A percentile compares a stretch with the other conserved stretches of the same genome.
These are phyloP conservation scores for Ctenoplectra terminalis DNA, from an alignment of 1,140 invertebrate species.

Conservation along the genomic window DNA sequence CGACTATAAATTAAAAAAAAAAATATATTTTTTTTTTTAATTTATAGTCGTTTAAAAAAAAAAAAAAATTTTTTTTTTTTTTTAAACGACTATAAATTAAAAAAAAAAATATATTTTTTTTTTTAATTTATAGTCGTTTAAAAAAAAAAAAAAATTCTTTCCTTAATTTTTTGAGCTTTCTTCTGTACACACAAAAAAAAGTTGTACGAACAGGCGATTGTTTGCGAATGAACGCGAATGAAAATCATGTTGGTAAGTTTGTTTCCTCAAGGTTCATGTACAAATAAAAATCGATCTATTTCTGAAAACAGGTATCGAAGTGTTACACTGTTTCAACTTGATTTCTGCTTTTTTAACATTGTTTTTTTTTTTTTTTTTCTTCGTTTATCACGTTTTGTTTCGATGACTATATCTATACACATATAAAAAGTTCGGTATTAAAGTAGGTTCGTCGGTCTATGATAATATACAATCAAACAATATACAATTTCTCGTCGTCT, in stretches of 20 bases:
- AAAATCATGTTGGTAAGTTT: neutral
- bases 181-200: neutral
- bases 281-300: neutral
- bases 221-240: constrained; percentile 9
- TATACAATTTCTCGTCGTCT: constrained; percentile 21
- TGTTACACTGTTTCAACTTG: constrained; percentile 18
- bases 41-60: neutral
- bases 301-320: constrained; percentile 28
- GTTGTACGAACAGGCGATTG: constrained; percentile 3
- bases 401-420: neutral
- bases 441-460: constrained; percentile 29
- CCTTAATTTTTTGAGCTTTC: neutral
- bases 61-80: too few species aligned
- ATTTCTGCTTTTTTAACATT: neutral
- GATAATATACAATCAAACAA: constrained; percentile 31
- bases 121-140: too few species aligned
- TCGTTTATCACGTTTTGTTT: constrained; percentile 28
- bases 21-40: neutral
- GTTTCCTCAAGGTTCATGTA: neutral
- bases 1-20: too few species aligned
- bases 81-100: too few species aligned
- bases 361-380: neutral
- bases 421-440: constrained; percentile 51
- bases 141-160: too few species aligned
- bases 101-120: too few species aligned